Base-by-base conservation (phyloP, 2,113 vertebrate genomes). In the Scatophagus argus region DNA sequence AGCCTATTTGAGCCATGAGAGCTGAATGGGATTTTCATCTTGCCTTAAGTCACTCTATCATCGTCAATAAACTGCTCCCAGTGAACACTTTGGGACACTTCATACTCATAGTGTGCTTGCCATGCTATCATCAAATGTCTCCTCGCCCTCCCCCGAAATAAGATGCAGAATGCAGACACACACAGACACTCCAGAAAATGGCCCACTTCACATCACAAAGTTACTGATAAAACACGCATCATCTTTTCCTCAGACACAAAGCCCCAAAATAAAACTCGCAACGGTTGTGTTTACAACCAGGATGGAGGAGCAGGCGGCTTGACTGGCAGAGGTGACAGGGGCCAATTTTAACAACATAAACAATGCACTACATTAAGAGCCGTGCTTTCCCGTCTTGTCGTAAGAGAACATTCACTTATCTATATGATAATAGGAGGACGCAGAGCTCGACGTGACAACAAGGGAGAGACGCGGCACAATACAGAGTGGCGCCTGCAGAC, bases 361-460 rank as follows among this genome's bases (percentile, higher is more conserved):
- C 83, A 90, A 92, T 83, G 70, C 79, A 87, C 62, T 83, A 27
- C 86, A 91, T 91, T 85, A 92, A n/a, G 47, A 84, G 82, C 25
- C 7, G 14, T 14, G n/a, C 70, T 87, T 85, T 43, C 51, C 71
- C 13, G 58, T 85, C 86, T 86, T 56, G 46, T 79, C 29, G 47
- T 83, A 87, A 86, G 85, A 88, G 82, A 92, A 93, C 87, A 88
- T 85, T 93, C 87, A 79, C 87, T 93, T 94, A 92, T 94, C 91
- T 93, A 89, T 92, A 91, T 91, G 90, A 94, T 94, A 94, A 95
- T 94, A 85, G 84, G 82, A 89, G 83, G 74, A 70, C 58, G 80
- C 73, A 41, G 52, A 87, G 79, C 90, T 90, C 86, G 79, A 77
- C 55, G 55, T 76, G 87, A 91, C 88, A 87, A 93, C 83, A 81